These are phyloP conservation scores for Tyrannus savana DNA, from an alignment of 2,113 vertebrate species.

Conservation along the genomic window DNA sequence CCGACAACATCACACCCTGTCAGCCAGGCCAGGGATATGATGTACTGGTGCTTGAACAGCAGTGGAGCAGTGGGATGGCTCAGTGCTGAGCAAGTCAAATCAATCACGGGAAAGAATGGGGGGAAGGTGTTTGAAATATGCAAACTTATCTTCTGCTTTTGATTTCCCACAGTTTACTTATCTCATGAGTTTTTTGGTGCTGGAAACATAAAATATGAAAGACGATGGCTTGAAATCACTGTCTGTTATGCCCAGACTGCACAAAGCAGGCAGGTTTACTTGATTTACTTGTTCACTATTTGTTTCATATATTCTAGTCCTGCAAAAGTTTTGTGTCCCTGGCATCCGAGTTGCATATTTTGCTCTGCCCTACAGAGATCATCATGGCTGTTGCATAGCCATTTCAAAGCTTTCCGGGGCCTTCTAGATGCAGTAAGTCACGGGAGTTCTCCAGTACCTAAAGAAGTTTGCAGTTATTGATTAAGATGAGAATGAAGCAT, in stretches of 20 bases:
- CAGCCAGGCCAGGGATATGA: background rate
- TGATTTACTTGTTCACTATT: background rate
- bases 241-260: background rate
- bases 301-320: background rate
- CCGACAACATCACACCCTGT: background rate
- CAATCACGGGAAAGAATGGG: fast-evolving
- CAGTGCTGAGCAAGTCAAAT: background rate
- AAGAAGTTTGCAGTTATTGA: background rate
- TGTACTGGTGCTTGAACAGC: background rate
- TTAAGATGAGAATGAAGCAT: background rate
- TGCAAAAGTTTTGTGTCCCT: background rate
- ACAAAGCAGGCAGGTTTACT: background rate
- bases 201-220: background rate
- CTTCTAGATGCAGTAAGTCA: background rate
- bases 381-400: background rate
- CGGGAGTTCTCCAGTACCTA: background rate
- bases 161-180: background rate
- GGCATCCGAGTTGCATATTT: background rate
- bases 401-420: background rate
- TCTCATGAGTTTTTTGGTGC: background rate
- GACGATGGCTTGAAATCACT: background rate
- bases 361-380: background rate
- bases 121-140: background rate
- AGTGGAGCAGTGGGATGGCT: background rate
- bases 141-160: background rate